These are phyloP conservation scores for Troglohyphantes excavatus DNA, from an alignment of 2,888 invertebrate genomes.

Conservation along the genomic window DNA sequence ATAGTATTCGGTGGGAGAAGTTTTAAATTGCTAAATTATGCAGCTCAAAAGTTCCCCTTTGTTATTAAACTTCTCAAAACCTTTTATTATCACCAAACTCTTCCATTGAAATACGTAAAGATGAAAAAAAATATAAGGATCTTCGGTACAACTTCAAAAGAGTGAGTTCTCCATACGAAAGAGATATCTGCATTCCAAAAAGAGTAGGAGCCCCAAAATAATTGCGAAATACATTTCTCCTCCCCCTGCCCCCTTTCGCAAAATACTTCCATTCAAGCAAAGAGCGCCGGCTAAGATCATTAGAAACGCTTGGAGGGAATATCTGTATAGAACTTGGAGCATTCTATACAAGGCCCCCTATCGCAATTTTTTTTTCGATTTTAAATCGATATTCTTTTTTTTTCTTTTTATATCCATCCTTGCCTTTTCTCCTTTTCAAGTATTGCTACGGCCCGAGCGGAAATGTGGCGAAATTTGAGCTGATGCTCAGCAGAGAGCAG, in stretches of 20 bases:
- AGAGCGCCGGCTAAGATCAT: slow-evolving; percentile 61
- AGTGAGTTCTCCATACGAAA: neutral
- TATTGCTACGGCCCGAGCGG: slow-evolving; percentile 49
- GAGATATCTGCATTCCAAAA: neutral
- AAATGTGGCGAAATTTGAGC: slow-evolving; percentile 74
- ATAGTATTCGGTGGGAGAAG: no score
- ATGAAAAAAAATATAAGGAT: neutral
- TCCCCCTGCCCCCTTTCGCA: neutral
- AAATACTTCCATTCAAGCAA: slow-evolving; percentile 50
- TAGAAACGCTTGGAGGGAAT: slow-evolving; percentile 58
- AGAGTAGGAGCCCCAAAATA: slow-evolving; percentile 28
- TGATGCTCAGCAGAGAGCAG: slow-evolving; percentile 29
- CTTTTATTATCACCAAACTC: neutral
- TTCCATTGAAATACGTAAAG: slow-evolving; percentile 13
- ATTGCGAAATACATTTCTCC: slow-evolving; percentile 57
- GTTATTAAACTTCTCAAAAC: neutral
- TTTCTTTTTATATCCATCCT: neutral
- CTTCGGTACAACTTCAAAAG: slow-evolving; percentile 38
- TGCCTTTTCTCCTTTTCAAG: slow-evolving; percentile 41
- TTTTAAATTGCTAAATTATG: no score
- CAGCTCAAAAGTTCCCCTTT: no score
- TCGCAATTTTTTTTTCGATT: slow-evolving; percentile 25
- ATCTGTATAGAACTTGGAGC: slow-evolving; percentile 42
- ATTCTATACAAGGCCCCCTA: slow-evolving; percentile 28
- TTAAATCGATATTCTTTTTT: slow-evolving; percentile 41